Conservation (phyloP, 2,888 invertebrate species). For the Netelia virgata region DNA sequence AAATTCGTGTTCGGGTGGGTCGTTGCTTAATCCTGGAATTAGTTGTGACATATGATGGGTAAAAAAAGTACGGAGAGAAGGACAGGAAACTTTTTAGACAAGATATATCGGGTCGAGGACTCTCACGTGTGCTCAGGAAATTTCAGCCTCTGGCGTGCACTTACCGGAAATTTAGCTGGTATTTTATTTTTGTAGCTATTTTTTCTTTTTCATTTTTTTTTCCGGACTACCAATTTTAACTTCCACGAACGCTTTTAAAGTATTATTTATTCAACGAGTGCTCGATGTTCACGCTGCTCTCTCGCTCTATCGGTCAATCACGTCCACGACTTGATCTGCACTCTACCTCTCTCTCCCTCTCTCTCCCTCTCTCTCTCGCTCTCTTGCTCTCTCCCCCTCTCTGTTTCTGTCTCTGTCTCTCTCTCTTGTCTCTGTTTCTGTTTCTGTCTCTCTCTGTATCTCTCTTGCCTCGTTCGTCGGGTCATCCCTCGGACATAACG, state of each 20-base stretch:
- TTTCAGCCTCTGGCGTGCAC: constrained; percentile 12
- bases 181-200: neutral
- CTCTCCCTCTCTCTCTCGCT: neutral
- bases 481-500: neutral
- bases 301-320: constrained; percentile 35
- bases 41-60: neutral
- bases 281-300: constrained; percentile 1
- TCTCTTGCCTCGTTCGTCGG: neutral
- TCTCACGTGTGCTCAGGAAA: neutral
- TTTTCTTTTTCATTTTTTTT: constrained; percentile 12
- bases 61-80: constrained; percentile 14
- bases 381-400: constrained; percentile 29
- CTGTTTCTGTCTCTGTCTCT: neutral
- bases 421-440: no score
- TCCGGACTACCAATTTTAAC: constrained; percentile 42
- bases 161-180: constrained; percentile 16
- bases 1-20: no score
- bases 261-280: constrained; percentile 60
- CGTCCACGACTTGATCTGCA: constrained; percentile 21
- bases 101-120: constrained; percentile 2
- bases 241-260: constrained; percentile 54
- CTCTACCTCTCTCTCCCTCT: neutral
- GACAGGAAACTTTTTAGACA: constrained; percentile 53
- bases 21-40: no score
- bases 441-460: constrained; percentile 2